Base-by-base conservation (phyloP, 2,888 invertebrate species). In the Agrotis segetum region DNA sequence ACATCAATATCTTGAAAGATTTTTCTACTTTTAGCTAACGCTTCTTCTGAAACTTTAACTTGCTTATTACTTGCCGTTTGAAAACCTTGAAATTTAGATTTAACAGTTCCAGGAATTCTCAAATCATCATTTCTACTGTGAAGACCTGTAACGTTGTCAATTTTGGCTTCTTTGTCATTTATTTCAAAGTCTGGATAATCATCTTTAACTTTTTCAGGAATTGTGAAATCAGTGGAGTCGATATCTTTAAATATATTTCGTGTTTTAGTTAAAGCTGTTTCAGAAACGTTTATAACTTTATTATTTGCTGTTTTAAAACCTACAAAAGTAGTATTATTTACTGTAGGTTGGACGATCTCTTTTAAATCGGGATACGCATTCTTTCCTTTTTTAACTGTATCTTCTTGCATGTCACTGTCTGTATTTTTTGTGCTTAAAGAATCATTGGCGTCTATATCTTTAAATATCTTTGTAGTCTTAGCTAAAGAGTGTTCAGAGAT, bases 31-130 rank as follows among this genome's bases (percentile, higher is more conserved):
- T 90, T 90, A 46, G 87, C 69, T 24, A 94, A 77, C 17, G 90
- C 85, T 70, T 90, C 81, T 76, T 91, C 83, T 11, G 91, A 90
- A 56, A 91, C 71, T 58, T 67, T 56, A 0, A 90, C 81, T 52
- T 78, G 66, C 70, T 90, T 90, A 47, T 93, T 93, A 80, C 79
- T 91, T 5, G 92, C 92, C 6, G 92, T 95, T 84, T 89, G 85
- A 78, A 95, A 94, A 85, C 92, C 76, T 67, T 70, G 56, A 60
- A 78, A 81, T 24, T 58, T 78, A 11, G 59, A 9, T 16, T 58
- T n/a, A 44, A 11, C 24, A 16, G n/a, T 50, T 49, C 19, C 65
- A 34, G 29, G 50, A 13, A 63, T 52, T 34, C 59, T 47, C 56
- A 67, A 71, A 62, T 76, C 63, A 14, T 24, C 52, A 19, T 67